Percentiles rank a stretch among this genome's conserved stretches.
phyloP scores from a whole-genome alignment of 2,797 vertebrate species.

The Chelon labrosus region DNA sequence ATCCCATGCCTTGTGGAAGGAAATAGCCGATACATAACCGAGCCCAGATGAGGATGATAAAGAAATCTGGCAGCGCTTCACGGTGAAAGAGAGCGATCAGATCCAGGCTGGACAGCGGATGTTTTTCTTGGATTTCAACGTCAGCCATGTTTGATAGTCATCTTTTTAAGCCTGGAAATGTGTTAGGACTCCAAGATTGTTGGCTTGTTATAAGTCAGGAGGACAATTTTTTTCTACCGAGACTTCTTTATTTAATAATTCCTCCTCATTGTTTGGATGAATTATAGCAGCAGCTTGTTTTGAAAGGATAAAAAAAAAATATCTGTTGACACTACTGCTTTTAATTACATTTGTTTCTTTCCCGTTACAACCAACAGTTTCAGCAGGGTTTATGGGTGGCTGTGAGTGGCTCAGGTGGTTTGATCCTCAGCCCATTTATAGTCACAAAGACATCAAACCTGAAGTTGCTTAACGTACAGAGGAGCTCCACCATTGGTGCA shows the following conservation, averaged over 20 bases:
- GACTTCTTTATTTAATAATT: slow-evolving; percentile 23
- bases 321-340: slow-evolving; percentile 4
- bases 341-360: slow-evolving; percentile 5
- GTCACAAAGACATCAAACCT: too few species aligned
- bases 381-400: too few species aligned
- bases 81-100: slow-evolving; percentile 5
- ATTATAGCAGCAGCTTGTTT: slow-evolving; percentile 18
- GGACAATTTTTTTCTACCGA: slow-evolving; percentile 26
- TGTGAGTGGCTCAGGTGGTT: too few species aligned
- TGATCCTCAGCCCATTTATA: too few species aligned
- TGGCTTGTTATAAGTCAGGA: slow-evolving; percentile 19
- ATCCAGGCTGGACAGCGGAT: slow-evolving; percentile 31
- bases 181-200: slow-evolving; percentile 31
- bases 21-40: slow-evolving; percentile 48
- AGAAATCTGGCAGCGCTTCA: slow-evolving; percentile 18
- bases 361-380: neutral
- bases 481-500: too few species aligned
- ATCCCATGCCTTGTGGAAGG: slow-evolving; percentile 34
- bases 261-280: slow-evolving; percentile 24
- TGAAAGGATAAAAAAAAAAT: slow-evolving; percentile 9
- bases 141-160: slow-evolving; percentile 26
- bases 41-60: slow-evolving; percentile 55
- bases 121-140: slow-evolving; percentile 35
- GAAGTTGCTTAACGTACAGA: too few species aligned
- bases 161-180: slow-evolving; percentile 58